Percentiles rank a stretch among this genome's conserved stretches.
These are phyloP conservation scores for Drosophila monieri DNA, from an alignment of 2,888 invertebrate species.

Conservation along the genomic window DNA sequence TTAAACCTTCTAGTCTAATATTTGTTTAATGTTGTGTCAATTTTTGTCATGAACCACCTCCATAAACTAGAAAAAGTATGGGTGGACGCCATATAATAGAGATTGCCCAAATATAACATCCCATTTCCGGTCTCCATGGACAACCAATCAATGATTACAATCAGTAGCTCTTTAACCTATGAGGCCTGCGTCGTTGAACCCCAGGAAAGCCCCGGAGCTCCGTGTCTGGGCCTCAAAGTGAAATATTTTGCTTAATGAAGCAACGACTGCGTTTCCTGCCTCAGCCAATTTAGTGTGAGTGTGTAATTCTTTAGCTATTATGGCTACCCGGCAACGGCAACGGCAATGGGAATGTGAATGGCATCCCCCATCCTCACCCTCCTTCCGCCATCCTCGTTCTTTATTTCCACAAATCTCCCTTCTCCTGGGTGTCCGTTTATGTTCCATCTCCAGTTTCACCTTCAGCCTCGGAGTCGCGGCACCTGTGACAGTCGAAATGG, in stretches of 20 bases:
- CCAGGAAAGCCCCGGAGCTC: constrained; percentile 22
- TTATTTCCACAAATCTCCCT: neutral
- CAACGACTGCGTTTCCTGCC: constrained; percentile 81
- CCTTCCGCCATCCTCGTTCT: neutral
- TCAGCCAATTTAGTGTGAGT: constrained; percentile 83
- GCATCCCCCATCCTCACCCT: neutral
- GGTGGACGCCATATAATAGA: neutral
- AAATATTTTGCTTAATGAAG: constrained; percentile 81
- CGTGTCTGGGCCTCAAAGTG: constrained; percentile 59
- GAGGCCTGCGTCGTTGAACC: neutral
- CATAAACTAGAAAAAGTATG: neutral
- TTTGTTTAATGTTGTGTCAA: no score
- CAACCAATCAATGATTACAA: constrained; percentile 37
- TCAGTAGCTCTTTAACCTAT: constrained; percentile 26
- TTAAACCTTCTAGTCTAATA: no score
- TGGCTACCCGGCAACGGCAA: constrained; percentile 37
- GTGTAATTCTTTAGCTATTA: constrained; percentile 83
- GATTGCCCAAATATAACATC: neutral
- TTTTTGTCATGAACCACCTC: neutral
- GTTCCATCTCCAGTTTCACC: constrained; percentile 29
- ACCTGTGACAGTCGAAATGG: constrained; percentile 64
- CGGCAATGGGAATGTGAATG: neutral
- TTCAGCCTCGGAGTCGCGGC: constrained; percentile 45
- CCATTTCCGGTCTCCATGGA: constrained; percentile 12
- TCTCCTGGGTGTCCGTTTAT: neutral